Base-by-base conservation (phyloP, 2,888 invertebrate genomes). In the Amiota communis region DNA sequence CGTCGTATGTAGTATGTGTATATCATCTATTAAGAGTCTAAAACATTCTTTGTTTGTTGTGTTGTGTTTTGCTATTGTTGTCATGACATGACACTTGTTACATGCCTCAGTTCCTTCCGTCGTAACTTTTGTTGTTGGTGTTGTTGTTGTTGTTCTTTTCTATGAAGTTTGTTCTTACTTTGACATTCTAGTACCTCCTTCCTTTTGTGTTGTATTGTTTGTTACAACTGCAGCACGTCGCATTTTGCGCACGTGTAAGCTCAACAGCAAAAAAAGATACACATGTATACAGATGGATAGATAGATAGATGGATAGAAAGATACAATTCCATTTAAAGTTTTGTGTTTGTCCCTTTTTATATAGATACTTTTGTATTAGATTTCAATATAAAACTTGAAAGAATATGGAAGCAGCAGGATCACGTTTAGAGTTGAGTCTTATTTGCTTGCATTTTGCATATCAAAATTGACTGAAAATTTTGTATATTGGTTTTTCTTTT, bases 81-180 rank as follows among this genome's bases (percentile, higher is more conserved):
- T 71, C 49, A 73, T 47, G 63, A 53, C 17, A 64, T 49, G 23
- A 70, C 65, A 74, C 72, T 75, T 75, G 75, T 74, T 74, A 74
- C 73, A 72, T 76, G 75, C 56, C 67, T 77, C 70, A 73, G 59
- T n/a, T 17, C 3, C 59, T 59, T 8, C 59, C 53, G 53, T n/a
- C 53, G 53, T n/a, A 59, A 15, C 20, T 3, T 59, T n/a, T 59
- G 20, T 20, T n/a, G n/a, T n/a, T n/a, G n/a, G n/a, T n/a, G n/a
- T n/a, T n/a, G n/a, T n/a, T n/a, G n/a, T n/a, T n/a, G n/a, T n/a
- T 59, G 13, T 59, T 11, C 4, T 20, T 59, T 4, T 59, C 10
- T 23, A 23, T 23, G 23, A 23, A 23, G 23, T 23, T 23, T 23
- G 23, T 59, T 59, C 17, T 17, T 17, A 68, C 53, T 68, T 53